These are phyloP conservation scores for Hedychridium roseum DNA, from an alignment of 2,888 invertebrate species.

Conservation along the genomic window DNA sequence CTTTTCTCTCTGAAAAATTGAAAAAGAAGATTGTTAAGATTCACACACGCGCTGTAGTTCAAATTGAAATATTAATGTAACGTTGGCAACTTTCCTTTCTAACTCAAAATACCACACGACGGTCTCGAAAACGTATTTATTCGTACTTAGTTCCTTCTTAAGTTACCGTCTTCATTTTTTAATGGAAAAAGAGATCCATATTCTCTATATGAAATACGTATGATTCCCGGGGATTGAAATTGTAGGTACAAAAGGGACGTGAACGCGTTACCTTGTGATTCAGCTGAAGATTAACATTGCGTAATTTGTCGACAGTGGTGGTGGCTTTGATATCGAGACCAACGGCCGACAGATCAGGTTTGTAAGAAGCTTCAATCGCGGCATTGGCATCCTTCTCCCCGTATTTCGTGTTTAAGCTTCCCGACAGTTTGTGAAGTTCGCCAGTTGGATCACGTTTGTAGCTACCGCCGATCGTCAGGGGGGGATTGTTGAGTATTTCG, in stretches of 20 bases:
- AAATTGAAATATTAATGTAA: too few species aligned
- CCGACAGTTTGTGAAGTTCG: constrained; percentile 40
- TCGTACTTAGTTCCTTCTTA: too few species aligned
- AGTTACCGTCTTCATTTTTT: too few species aligned
- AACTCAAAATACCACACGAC: too few species aligned
- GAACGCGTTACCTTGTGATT: constrained; percentile 57
- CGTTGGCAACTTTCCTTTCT: too few species aligned
- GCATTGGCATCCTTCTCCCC: constrained; percentile 45
- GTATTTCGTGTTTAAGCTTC: constrained; percentile 34
- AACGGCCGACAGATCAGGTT: constrained; percentile 38
- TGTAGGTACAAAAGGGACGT: too few species aligned
- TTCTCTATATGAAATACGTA: not conserved
- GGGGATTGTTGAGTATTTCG: constrained; percentile 65
- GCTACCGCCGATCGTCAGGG: constrained; percentile 62
- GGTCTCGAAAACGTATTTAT: too few species aligned
- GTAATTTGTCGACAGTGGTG: constrained; percentile 25
- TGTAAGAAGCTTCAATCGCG: constrained; percentile 30
- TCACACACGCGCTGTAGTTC: too few species aligned
- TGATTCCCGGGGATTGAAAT: too few species aligned
- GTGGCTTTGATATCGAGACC: constrained; percentile 44
- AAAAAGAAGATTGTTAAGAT: too few species aligned
- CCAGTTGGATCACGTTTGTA: constrained; percentile 64
- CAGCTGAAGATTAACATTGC: constrained; percentile 49
- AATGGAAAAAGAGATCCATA: not conserved
- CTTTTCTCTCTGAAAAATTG: constrained; percentile 37